Base-by-base conservation (phyloP, 2,888 invertebrate genomes). In the Leptinotarsa juncta region DNA sequence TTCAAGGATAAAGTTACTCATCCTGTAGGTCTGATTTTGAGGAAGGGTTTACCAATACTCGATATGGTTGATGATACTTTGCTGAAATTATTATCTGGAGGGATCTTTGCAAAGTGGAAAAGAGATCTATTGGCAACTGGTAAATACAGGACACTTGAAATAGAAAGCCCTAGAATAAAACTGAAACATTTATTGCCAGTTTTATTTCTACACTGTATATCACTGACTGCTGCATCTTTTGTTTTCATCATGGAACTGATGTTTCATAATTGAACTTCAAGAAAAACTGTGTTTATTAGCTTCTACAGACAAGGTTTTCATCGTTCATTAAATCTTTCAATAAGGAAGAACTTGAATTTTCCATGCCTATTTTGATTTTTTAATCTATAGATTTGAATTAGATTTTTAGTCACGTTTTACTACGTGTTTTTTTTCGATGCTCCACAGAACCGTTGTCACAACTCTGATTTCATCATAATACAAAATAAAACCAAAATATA, bases 41-140 rank as follows among this genome's bases (percentile, higher is more conserved):
- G 73, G 23, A 75, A 75, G 26, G 77, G 77, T 20, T 71, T 75
- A 65, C 77, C 75, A 14, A 20, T 77, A 10, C 65, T 67, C 16
- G 42, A 71, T 2, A 66, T 26, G 42, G 62, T 75, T 23, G 66
- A 77, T 51, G 53, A 70, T 3, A 49, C 71, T 32, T 65, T 77
- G 18, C 16, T 42, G n/a, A 72, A 53, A 60, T 71, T 77, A 3
- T 51, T 72, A 12, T 70, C 50, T 57, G 67, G 69, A 20, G 77
- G 77, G 14, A 73, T 75, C 16, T 71, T 75, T 15, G 26, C 71
- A 1, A 77, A 77, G 67, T 77, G 77, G 77, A 66, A 73, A 18
- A 60, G 67, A 1, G 73, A 77, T 16, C 51, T 71, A 55, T 3
- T 62, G 15, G 42, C 55, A 65, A 55, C 65, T 15, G n/a, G 49